Percentiles rank a stretch among this genome's conserved stretches.
These are phyloP conservation scores for Sitodiplosis mosellana DNA, from an alignment of 1,140 invertebrate genomes.

Conservation along the genomic window DNA sequence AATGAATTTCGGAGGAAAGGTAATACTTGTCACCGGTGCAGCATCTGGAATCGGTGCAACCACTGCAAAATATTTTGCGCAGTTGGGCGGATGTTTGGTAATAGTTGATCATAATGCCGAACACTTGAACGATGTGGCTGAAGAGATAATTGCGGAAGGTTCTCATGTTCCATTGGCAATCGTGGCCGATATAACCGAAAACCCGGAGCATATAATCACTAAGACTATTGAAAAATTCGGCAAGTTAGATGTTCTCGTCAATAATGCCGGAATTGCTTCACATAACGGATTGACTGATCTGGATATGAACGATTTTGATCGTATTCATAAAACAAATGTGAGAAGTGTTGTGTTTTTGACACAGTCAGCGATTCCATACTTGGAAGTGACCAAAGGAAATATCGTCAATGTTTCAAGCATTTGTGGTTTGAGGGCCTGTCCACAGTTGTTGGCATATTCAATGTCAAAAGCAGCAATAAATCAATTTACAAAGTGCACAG, in stretches of 20 bases:
- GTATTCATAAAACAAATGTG: constrained; percentile 53
- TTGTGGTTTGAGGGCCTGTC: constrained; percentile 42
- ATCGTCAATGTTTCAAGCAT: constrained; percentile 70
- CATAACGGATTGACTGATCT: constrained; percentile 54
- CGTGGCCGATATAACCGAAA: constrained; percentile 21
- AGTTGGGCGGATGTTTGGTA: constrained; percentile 42
- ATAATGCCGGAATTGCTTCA: constrained; percentile 60
- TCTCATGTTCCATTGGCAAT: constrained; percentile 4
- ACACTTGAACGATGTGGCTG: constrained; percentile 31
- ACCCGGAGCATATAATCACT: constrained; percentile 46
- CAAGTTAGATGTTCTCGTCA: constrained; percentile 51
- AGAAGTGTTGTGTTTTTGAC: constrained; percentile 54
- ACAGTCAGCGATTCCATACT: constrained; percentile 51
- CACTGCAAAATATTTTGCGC: constrained; percentile 52
- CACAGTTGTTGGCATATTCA: constrained; percentile 44
- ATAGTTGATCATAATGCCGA: constrained; percentile 49
- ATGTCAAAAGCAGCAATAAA: constrained; percentile 70
- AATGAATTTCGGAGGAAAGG: constrained; percentile 37
- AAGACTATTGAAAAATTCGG: constrained; percentile 35
- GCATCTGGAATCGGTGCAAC: constrained; percentile 71
- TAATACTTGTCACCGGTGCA: constrained; percentile 50
- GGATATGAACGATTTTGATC: constrained; percentile 50
- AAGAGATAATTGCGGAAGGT: constrained; percentile 32
- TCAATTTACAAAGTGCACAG: constrained; percentile 55
- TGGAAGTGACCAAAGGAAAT: constrained; percentile 49